phyloP scores from a whole-genome alignment of 2,888 invertebrate species.

The Drosophila subsilvestris region DNA sequence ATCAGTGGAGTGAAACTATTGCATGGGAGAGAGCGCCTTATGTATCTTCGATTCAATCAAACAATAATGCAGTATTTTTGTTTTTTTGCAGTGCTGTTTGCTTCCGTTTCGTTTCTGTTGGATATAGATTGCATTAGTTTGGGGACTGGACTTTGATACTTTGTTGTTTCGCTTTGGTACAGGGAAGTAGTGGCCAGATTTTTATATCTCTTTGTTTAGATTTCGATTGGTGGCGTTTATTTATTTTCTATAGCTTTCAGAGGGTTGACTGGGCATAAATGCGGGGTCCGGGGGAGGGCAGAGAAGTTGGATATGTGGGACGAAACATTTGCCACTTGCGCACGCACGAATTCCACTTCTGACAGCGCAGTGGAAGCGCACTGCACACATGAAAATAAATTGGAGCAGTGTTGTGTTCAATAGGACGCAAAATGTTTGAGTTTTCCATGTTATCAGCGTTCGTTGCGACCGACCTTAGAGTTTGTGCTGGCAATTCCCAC shows the following conservation, averaged over 20 bases:
- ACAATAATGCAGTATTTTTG: background rate
- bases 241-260: constrained; percentile 5
- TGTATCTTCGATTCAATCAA: constrained; percentile 36
- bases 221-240: constrained; percentile 46
- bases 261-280: constrained; percentile 20
- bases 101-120: constrained; percentile 16
- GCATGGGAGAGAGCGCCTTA: constrained; percentile 9
- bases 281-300: background rate
- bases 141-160: constrained; percentile 31
- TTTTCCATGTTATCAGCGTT: constrained; percentile 1
- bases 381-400: constrained; percentile 46
- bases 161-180: constrained; percentile 13
- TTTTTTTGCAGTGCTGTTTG: constrained; percentile 9
- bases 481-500: too few species aligned
- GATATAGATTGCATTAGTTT: constrained; percentile 26
- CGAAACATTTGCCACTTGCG: constrained; percentile 36
- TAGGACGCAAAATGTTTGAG: constrained; percentile 37
- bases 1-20: constrained; percentile 39
- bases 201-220: constrained; percentile 50
- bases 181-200: constrained; percentile 35
- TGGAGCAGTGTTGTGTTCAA: constrained; percentile 50
- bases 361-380: constrained; percentile 19
- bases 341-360: constrained; percentile 32
- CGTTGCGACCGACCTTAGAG: background rate
- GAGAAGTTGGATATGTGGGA: constrained; percentile 3